These are phyloP conservation scores for Aphelinus certus DNA, from an alignment of 1,140 invertebrate species.

Conservation along the genomic window DNA sequence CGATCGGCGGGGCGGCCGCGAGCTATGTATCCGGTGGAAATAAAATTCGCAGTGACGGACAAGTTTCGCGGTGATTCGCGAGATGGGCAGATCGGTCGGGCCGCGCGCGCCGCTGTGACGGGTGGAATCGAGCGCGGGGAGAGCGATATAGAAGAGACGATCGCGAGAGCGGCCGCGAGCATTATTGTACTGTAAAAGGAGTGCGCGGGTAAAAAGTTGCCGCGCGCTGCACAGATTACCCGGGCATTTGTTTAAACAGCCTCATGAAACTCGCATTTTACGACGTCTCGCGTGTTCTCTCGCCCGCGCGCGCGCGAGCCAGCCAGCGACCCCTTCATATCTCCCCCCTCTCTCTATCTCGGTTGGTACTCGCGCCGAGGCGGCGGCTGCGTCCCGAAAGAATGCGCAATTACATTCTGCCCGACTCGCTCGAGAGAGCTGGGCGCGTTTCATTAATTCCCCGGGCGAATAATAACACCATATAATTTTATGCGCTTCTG, in stretches of 20 bases:
- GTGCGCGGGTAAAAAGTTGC: constrained; percentile 12
- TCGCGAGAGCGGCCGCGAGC: neutral
- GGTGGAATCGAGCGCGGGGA: neutral
- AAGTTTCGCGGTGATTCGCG: neutral
- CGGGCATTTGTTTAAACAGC: constrained; percentile 35
- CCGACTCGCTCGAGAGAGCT: neutral
- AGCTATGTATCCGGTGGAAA: constrained; percentile 9
- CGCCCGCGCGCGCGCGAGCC: neutral
- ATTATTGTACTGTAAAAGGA: constrained; percentile 33
- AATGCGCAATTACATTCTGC: constrained; percentile 30
- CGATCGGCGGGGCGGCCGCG: constrained; percentile 8
- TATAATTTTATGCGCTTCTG: constrained; percentile 37
- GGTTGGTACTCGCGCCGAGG: no score
- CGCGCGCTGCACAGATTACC: neutral
- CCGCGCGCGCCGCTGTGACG: neutral
- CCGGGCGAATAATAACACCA: constrained; percentile 25
- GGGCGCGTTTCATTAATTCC: constrained; percentile 33
- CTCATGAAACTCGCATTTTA: constrained; percentile 30
- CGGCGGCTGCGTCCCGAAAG: constrained; percentile 2
- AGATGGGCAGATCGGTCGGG: neutral
- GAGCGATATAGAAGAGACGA: neutral
- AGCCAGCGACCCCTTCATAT: constrained; percentile 15
- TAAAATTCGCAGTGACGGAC: constrained; percentile 19
- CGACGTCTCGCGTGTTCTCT: constrained; percentile 13
- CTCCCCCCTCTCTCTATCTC: constrained; percentile 5